Evolutionary conservation across 2,797 vertebrate species (phyloP).

Genomic region (Hyperoplus lanceolatus): DNA sequence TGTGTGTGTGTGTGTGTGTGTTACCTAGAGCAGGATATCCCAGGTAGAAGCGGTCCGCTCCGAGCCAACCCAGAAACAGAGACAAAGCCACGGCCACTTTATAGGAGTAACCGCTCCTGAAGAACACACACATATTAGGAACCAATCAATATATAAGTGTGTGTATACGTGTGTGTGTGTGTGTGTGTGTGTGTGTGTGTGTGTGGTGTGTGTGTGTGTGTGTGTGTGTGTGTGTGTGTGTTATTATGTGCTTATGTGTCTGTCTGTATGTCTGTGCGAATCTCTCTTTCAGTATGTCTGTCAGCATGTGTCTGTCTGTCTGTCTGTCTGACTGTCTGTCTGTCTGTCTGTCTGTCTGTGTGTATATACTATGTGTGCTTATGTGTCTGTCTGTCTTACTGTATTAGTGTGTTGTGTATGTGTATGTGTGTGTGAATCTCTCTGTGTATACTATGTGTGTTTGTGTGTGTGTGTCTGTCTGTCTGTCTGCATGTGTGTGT

Average conservation of each 20-base stretch:
- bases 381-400: too few species aligned
- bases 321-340: too few species aligned
- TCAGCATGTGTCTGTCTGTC: too few species aligned
- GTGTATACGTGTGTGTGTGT: constrained; percentile 8
- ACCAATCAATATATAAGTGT: neutral
- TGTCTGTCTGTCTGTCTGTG: too few species aligned
- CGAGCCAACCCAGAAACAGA: constrained; percentile 97
- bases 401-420: too few species aligned
- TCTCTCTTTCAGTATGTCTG: too few species aligned
- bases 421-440: too few species aligned
- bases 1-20: constrained; percentile 11
- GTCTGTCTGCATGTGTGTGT: too few species aligned
- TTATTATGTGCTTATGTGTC: too few species aligned
- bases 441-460: neutral
- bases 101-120: constrained; percentile 95
- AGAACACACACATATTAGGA: neutral
- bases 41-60: constrained; percentile 97
- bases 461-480: constrained; percentile 10
- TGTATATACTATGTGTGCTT: too few species aligned
- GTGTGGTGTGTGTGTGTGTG: neutral
- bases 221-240: too few species aligned
- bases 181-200: neutral
- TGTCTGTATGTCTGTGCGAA: too few species aligned
- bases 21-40: constrained; percentile 97
- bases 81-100: constrained; percentile 97